Evolutionary conservation across 2,113 vertebrate species (phyloP), one percentile per base, ranked within the genome.

Genomic region (Dasypus novemcinctus): DNA sequence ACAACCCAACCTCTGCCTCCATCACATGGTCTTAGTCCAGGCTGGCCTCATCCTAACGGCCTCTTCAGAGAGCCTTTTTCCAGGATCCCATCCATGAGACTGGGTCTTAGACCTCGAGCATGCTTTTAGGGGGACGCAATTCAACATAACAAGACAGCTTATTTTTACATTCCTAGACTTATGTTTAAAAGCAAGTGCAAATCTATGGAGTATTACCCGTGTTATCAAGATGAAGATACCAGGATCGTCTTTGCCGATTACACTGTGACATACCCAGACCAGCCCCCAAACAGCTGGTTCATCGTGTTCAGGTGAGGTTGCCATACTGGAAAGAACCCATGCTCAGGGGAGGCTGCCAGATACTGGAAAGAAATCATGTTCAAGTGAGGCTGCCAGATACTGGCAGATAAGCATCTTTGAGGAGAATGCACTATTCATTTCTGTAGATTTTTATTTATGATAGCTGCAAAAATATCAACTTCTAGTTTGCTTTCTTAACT

Each of bases 231-330:
- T 96, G 99, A 99, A 88, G 97, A 96, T 87, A 99, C 98, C 86
- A 99, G 98, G 95, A 96, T 99, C 36, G 89, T 97, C 72, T 99
- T 99, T 14, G 49, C 94, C 36, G 99, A 99, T 95, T 99, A 99
- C 95, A 88, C 95, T 0, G 98, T 99, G 41, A 97, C 97, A 0
- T 98, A 99, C 68, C 81, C 91, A 76, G 98, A 99, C 57, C 98
- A 98, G 38, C 95, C 97, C 90, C 94, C 98, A 81, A 98, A 98
- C 95, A 96, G 95, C 49, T 99, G 99, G 99, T 98, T 99, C 96
- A 97, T 99, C 93, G 89, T 99, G 80, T 99, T 99, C 94, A 99
- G 99, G 99, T 99, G 90, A 98, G 57, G 57, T 21, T 6, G 57
- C 46, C 46, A 49, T 49, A 7, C 46, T 49, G 46, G 46, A 49